A percentile compares a stretch with the other conserved stretches of the same genome.
phyloP scores from a whole-genome alignment of 2,113 vertebrate genomes.

The Petaurus breviceps region DNA sequence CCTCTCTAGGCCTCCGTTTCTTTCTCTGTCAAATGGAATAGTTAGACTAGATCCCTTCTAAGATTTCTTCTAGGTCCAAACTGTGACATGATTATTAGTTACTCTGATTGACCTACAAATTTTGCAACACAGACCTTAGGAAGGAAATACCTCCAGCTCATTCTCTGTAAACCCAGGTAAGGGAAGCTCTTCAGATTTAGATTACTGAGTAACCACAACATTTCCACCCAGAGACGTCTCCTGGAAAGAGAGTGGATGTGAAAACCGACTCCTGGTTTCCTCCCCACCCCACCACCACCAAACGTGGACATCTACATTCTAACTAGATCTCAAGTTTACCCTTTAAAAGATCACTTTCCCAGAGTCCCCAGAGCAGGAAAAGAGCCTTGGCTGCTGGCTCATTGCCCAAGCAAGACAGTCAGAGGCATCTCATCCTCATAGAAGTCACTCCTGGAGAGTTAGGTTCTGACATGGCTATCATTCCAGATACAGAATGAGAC shows the following conservation, averaged over 20 bases:
- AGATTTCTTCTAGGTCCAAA: neutral
- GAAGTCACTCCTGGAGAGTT: neutral
- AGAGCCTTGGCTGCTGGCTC: neutral
- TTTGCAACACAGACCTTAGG: neutral
- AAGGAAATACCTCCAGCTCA: neutral
- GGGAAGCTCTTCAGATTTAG: neutral
- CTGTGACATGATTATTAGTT: neutral
- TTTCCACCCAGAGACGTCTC: neutral
- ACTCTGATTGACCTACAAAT: neutral
- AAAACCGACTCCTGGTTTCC: neutral
- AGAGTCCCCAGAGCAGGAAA: neutral
- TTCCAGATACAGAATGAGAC: neutral
- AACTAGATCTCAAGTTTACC: constrained; percentile 43
- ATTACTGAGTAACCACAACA: neutral
- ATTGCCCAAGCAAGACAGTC: neutral
- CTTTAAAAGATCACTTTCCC: constrained; percentile 45
- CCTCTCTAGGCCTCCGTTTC: neutral
- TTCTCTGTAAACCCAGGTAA: neutral
- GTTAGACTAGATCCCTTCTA: neutral
- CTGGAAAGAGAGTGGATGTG: neutral
- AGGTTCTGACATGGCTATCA: neutral
- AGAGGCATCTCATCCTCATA: neutral
- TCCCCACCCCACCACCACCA: neutral
- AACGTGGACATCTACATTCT: constrained; percentile 9
- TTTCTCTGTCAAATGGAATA: neutral